phyloP scores from a whole-genome alignment of 1,140 invertebrate genomes.

The Olivierus martensii region DNA sequence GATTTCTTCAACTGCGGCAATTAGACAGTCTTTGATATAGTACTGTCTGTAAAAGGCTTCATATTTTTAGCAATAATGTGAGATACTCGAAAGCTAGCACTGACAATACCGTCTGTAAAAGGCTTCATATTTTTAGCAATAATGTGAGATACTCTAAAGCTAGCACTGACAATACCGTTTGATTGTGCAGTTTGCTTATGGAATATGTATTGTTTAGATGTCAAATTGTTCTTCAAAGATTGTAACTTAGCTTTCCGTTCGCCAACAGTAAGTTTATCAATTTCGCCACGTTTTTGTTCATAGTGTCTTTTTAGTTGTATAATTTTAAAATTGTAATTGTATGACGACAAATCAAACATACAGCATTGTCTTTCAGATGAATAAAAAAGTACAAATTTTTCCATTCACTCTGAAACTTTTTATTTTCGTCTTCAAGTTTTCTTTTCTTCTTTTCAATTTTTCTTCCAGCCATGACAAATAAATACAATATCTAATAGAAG shows the following conservation, averaged over 20 bases:
- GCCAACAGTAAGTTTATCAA: background rate
- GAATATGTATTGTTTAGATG: background rate
- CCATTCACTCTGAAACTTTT: too few relatives aligned
- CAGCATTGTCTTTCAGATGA: background rate
- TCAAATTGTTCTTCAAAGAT: background rate
- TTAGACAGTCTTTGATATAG: background rate
- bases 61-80: background rate
- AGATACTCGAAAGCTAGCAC: background rate
- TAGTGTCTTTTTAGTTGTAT: background rate
- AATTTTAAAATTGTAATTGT: background rate
- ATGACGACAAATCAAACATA: background rate
- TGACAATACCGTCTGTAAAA: background rate
- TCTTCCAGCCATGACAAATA: too few relatives aligned
- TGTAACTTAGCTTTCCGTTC: background rate
- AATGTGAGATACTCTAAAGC: background rate
- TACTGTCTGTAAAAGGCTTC: background rate
- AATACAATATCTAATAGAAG: too few relatives aligned
- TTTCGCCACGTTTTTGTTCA: background rate
- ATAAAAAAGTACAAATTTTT: background rate
- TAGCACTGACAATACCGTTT: background rate
- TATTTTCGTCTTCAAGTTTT: too few relatives aligned
- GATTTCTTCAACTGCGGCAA: background rate
- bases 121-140: background rate
- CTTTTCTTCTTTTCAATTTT: too few relatives aligned
- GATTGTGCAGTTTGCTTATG: background rate